These are phyloP conservation scores for Leptodactylus fallax DNA, from an alignment of 2,797 vertebrate species.

Conservation along the genomic window DNA sequence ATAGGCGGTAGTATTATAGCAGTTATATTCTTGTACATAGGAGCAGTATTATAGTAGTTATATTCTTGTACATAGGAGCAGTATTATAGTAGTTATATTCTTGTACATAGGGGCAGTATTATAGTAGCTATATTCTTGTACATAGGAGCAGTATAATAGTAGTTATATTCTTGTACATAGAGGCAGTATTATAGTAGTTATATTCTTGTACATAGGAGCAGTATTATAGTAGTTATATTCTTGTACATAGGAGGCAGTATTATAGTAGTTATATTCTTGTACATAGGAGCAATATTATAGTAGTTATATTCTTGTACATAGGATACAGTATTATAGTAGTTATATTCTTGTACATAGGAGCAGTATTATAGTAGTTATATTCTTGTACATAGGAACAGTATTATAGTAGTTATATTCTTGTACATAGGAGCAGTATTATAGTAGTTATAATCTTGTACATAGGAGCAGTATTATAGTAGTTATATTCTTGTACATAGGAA, in stretches of 20 bases:
- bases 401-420: constrained; percentile 6
- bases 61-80: neutral
- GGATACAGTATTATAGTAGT: neutral
- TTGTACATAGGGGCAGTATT: neutral
- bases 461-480: too few species aligned
- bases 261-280: constrained; percentile 11
- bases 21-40: too few species aligned
- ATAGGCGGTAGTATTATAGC: too few species aligned
- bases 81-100: constrained; percentile 4
- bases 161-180: constrained; percentile 10
- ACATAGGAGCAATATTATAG: neutral
- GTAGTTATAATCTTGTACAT: too few species aligned
- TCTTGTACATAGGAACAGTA: neutral
- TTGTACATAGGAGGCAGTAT: neutral
- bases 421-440: neutral
- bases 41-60: too few species aligned
- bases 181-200: neutral
- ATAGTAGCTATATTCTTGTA: constrained; percentile 10
- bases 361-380: neutral
- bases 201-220: neutral
- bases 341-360: neutral
- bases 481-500: too few species aligned
- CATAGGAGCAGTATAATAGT: neutral
- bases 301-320: constrained; percentile 3
- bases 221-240: constrained; percentile 13